Conservation (phyloP, 2,797 vertebrate genomes). For the Remorina albescens region DNA sequence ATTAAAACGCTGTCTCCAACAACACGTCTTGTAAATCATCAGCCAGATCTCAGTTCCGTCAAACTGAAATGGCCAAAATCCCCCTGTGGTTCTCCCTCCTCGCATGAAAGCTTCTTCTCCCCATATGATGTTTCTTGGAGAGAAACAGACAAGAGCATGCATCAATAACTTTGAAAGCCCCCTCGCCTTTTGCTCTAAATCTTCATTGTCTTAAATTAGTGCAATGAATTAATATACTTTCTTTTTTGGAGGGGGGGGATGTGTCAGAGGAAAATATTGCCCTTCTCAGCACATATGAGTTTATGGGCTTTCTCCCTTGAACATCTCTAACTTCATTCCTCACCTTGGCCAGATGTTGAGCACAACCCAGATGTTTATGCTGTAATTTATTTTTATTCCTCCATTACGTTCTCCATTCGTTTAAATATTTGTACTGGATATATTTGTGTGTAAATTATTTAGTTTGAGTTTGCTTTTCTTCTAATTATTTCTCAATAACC, state of each 20-base stretch:
- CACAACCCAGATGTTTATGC: not conserved
- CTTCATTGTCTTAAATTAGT: not conserved
- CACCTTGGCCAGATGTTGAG: not conserved
- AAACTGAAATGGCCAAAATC: not conserved
- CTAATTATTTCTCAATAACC: constrained; percentile 2
- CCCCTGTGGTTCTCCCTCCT: not conserved
- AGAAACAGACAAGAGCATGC: not conserved
- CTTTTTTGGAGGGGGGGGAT: not conserved
- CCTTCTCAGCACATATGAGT: not conserved
- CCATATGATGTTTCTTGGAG: not conserved
- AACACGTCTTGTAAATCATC: not conserved
- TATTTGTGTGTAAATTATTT: not conserved
- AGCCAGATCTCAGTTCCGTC: not conserved
- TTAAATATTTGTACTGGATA: not conserved
- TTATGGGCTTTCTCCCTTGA: not conserved
- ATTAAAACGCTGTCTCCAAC: not conserved
- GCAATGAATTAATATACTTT: too few species aligned
- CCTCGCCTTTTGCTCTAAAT: constrained; percentile 4
- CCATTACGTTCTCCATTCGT: not conserved
- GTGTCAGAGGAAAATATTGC: not conserved
- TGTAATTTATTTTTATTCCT: not conserved
- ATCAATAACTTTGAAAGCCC: not conserved
- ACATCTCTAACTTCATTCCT: not conserved
- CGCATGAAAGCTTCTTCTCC: constrained; percentile 15
- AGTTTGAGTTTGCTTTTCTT: not conserved